Evolutionary conservation across 2,797 vertebrate genomes (phyloP).

Genomic region (Hydrolagus colliei): DNA sequence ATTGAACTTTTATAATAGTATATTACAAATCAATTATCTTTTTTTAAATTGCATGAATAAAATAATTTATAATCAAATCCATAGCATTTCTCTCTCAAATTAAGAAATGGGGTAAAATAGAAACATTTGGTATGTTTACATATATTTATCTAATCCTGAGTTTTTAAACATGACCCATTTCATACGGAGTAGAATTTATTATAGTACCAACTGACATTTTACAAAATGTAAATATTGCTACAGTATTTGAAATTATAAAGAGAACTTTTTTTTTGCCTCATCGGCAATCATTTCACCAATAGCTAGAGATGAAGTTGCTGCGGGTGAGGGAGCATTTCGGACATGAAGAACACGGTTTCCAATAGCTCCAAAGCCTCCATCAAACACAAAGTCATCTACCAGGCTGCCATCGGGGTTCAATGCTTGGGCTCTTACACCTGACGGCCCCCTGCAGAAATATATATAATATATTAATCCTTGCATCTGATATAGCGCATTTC

Average conservation of each 20-base stretch:
- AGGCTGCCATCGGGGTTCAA: conserved; percentile 75
- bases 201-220: background rate
- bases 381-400: conserved; percentile 92
- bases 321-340: conserved; percentile 88
- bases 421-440: conserved; percentile 87
- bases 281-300: conserved; percentile 77
- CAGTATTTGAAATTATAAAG: conserved; percentile 46
- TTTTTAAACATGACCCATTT: background rate
- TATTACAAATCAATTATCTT: too few species aligned
- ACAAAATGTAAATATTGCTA: background rate
- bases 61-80: conserved; percentile 11
- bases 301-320: conserved; percentile 88
- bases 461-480: too few species aligned
- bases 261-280: conserved; percentile 71
- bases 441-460: conserved; percentile 60
- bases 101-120: background rate
- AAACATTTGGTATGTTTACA: background rate
- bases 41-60: background rate
- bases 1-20: too few species aligned
- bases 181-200: background rate
- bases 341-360: conserved; percentile 79
- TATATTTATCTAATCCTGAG: background rate
- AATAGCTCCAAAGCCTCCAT: conserved; percentile 69
- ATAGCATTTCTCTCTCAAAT: background rate
- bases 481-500: too few species aligned